Evolutionary conservation across 1,140 invertebrate species (phyloP).

Genomic region (Homarus americanus): DNA sequence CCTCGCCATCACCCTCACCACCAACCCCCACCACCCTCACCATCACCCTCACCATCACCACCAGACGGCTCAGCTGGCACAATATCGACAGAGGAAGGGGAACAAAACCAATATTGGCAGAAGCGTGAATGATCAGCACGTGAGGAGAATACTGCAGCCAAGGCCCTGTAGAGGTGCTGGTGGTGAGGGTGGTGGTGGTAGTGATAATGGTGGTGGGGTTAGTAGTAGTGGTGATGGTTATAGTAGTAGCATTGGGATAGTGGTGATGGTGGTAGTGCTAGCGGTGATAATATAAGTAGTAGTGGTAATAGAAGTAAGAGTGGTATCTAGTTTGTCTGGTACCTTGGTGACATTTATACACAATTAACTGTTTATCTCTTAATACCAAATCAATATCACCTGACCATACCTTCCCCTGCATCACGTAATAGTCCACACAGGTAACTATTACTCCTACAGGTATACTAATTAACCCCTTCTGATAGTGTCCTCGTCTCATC

Average conservation of each 20-base stretch:
- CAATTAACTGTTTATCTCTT: no score
- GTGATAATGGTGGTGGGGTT: neutral
- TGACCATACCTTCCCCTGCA: no score
- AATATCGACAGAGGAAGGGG: conserved; percentile 29
- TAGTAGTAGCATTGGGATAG: neutral
- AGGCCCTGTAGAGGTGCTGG: neutral
- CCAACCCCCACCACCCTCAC: neutral
- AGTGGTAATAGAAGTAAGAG: no score
- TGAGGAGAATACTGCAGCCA: conserved; percentile 26
- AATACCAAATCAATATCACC: no score
- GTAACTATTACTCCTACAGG: no score
- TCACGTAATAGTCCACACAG: no score
- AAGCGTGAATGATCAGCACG: conserved; percentile 34
- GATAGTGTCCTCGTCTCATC: neutral
- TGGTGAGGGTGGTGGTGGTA: neutral
- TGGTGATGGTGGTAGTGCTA: neutral
- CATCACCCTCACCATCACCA: neutral
- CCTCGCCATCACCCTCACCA: neutral
- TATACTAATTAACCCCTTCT: no score
- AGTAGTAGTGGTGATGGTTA: neutral
- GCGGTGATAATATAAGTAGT: no score
- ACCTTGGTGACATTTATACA: no score
- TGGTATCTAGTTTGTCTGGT: no score
- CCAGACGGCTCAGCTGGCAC: neutral
- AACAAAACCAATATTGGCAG: conserved; percentile 61